A percentile compares a stretch with the other conserved stretches of the same genome.
phyloP scores from a whole-genome alignment of 2,888 invertebrate species.

The Mesoligia furuncula region DNA sequence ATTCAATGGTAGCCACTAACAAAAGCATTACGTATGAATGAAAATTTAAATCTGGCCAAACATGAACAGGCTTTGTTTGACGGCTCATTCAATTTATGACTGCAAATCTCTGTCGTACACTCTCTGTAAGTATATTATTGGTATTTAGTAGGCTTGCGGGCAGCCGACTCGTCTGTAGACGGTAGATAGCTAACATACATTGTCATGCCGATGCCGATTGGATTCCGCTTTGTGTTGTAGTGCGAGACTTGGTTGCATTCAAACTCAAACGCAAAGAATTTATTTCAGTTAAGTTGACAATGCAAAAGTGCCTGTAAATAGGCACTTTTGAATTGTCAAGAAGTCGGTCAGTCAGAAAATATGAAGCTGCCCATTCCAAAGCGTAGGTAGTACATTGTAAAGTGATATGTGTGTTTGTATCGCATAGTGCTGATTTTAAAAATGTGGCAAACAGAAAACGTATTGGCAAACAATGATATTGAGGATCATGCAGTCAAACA shows the following conservation, averaged over 20 bases:
- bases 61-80: constrained; percentile 69
- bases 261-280: no score
- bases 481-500: not conserved
- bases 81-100: constrained; percentile 81
- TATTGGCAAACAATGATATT: not conserved
- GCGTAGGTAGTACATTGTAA: not conserved
- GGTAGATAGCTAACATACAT: constrained; percentile 82
- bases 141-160: constrained; percentile 85
- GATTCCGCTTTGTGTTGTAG: constrained; percentile 73
- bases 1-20: constrained; percentile 69
- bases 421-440: not conserved
- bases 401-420: constrained; percentile 18
- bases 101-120: constrained; percentile 83
- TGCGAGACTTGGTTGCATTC: constrained; percentile 16
- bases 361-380: no score
- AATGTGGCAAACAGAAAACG: not conserved
- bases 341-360: no score
- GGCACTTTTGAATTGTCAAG: no score
- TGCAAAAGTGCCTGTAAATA: no score
- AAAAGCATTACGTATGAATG: constrained; percentile 74
- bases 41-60: constrained; percentile 80
- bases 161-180: constrained; percentile 78
- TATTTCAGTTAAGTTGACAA: no score
- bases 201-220: constrained; percentile 72
- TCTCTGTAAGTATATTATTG: constrained; percentile 84